Base-by-base conservation (phyloP, 2,888 invertebrate species). In the Lathronympha strigana region DNA sequence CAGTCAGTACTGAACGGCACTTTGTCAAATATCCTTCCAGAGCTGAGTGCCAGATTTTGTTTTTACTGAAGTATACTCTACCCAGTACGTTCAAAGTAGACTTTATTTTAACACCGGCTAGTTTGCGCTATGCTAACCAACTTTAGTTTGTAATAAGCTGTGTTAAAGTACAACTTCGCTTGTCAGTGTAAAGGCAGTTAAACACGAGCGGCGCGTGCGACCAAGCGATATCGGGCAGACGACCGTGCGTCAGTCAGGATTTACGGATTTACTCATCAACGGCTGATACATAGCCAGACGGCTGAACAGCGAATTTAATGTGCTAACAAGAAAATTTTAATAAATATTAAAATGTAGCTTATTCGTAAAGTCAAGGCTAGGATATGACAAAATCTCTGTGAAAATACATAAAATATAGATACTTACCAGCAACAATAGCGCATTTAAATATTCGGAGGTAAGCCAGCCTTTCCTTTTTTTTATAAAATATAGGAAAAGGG, bases 201-300 rank as follows among this genome's bases (percentile, higher is more conserved):
- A 47, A 63, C 51, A 66, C 53, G 23, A 23, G 58, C 19, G 40
- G 55, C 67, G 68, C 67, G 67, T 69, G 68, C 63, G 63, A 28
- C 69, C 70, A 69, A 66, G 69, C 72, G 75, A 69, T 79, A 76
- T 74, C 75, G 68, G 71, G 68, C 72, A 68, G 72, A 71, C 73
- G 70, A 62, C 50, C 67, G 68, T 62, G 63, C 77, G 80, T 82
- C 86, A 82, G 75, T 83, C 80, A 78, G 84, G 85, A 76, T 88
- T 84, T 82, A 72, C 73, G 82, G 87, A 81, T 87, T 86, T 86
- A 75, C 74, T 71, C 80, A 77, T 82, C 86, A 81, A 68, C 79
- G 67, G 55, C 61, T 68, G 70, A 70, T 61, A 62, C 50, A 57
- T 50, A 9, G 61, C 31, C 69, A 31, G 69, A 66, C 71, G 68